Evolutionary conservation across 2,797 vertebrate genomes (phyloP), one percentile per base, ranked within the genome.

Genomic region (Poliocrania exsul): DNA sequence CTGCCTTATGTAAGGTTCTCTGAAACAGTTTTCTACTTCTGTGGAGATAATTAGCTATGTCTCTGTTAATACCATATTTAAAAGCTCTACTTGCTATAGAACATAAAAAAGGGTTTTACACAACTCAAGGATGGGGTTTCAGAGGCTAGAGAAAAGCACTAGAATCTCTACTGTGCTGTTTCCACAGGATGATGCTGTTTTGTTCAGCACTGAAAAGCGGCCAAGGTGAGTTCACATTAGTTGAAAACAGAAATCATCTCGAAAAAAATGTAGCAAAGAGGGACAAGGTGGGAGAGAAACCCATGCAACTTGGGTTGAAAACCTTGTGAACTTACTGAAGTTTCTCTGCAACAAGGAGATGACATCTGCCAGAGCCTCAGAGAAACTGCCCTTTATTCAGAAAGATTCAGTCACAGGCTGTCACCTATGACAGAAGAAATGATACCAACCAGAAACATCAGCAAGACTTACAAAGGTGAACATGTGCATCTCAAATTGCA

Each of bases 351-450:
- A 47, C 47, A 47, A 53, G 87, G 90, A 81, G 33, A 94, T 82
- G 62, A 93, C 73, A 90, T 82, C 62, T 86, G 84, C 90, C 79
- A 97, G 33, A 33, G 15, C 50, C 77, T 75, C 77, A 28, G 12
- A 88, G 57, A 86, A 95, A 71, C 5, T 92, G 67, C 73, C 74
- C 50, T 96, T 94, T 94, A 74, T 72, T 88, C 70, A 56, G 56
- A 92, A 94, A 92, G 66, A 72, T 84, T 93, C 57, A 95, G 81
- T 89, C 81, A 92, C n/a, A 86, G 40, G 31, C n/a, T 95, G 78
- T 92, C 90, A 96, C n/a, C 90, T 70, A 65, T 94, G 73, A 77
- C 78, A 86, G 61, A 86, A 93, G 46, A 88, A 93, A 94, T 94
- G 82, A 86, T 73, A 91, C 57, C 65, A 95, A 96, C 82, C 26